These are phyloP conservation scores for Chalcis sispes DNA, from an alignment of 2,888 invertebrate genomes.

Conservation along the genomic window DNA sequence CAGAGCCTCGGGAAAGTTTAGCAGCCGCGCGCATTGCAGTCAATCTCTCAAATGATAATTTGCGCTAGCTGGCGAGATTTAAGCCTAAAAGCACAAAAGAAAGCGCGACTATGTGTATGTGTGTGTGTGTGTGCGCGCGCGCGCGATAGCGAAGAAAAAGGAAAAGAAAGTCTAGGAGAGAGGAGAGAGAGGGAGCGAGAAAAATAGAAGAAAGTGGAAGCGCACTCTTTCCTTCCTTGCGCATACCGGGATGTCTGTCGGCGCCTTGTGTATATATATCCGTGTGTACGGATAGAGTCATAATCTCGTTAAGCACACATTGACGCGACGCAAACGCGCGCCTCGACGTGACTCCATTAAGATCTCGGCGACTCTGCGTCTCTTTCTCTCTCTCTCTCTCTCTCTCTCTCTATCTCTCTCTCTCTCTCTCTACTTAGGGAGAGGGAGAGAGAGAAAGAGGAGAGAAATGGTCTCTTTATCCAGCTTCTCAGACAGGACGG, in stretches of 20 bases:
- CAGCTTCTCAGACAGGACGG: constrained; percentile 37
- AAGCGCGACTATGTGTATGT: neutral
- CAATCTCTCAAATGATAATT: too few species aligned
- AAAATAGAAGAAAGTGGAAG: neutral
- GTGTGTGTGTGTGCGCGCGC: neutral
- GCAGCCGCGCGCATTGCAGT: too few species aligned
- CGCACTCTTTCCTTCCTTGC: neutral
- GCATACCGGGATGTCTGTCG: neutral
- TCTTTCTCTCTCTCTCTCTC: neutral
- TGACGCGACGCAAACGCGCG: constrained; percentile 38
- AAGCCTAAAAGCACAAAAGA: neutral
- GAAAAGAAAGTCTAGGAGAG: neutral
- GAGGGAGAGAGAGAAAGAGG: too few species aligned
- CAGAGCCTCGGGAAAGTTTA: too few species aligned
- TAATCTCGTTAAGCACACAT: constrained; percentile 57
- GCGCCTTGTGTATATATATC: neutral
- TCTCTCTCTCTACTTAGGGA: too few species aligned
- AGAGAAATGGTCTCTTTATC: constrained; percentile 44
- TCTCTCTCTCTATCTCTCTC: constrained; percentile 11
- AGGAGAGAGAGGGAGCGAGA: neutral
- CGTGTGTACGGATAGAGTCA: constrained; percentile 43
- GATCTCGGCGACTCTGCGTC: constrained; percentile 32
- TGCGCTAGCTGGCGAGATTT: neutral
- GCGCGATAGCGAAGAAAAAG: neutral
- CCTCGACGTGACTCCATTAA: constrained; percentile 55